Percentiles rank a stretch among this genome's conserved stretches.
Conservation (phyloP, 1,140 invertebrate species). For the Zaprionus kolodkinae region DNA sequence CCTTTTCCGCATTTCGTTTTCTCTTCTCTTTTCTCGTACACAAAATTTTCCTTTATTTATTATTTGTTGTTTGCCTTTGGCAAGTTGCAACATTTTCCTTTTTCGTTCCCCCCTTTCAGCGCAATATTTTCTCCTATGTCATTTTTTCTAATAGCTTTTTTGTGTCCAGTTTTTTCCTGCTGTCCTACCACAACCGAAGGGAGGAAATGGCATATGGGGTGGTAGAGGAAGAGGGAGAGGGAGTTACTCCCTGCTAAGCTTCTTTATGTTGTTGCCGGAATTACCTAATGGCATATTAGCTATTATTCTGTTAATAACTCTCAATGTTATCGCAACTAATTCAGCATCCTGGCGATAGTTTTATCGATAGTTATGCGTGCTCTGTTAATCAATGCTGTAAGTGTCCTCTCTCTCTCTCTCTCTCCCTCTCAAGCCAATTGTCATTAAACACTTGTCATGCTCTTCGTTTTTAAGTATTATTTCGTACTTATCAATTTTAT, state of each 20-base stretch:
- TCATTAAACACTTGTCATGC: not conserved
- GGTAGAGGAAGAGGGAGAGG: not conserved
- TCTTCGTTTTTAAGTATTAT: not conserved
- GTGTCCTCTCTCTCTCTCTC: not conserved
- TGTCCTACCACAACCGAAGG: conserved; percentile 63
- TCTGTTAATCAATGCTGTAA: not conserved
- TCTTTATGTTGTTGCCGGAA: conserved; percentile 15
- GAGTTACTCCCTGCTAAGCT: conserved; percentile 10
- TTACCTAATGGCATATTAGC: conserved; percentile 29
- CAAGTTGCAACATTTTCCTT: conserved; percentile 62
- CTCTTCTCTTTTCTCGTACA: not conserved
- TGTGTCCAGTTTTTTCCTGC: conserved; percentile 54
- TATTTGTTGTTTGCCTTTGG: conserved; percentile 56
- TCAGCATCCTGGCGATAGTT: not conserved
- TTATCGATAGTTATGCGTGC: not conserved
- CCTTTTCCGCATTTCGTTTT: conserved; percentile 41
- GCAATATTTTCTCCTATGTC: conserved; percentile 28
- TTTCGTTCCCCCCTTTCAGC: conserved; percentile 12
- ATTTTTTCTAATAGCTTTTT: conserved; percentile 65
- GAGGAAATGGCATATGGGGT: no score
- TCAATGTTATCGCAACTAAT: conserved; percentile 1
- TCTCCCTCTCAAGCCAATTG: conserved; percentile 19
- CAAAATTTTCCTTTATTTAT: conserved; percentile 38
- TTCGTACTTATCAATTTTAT: conserved; percentile 9
- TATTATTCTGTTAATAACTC: not conserved